These are phyloP conservation scores for Galbula dea DNA, from an alignment of 2,113 vertebrate species.

Conservation along the genomic window DNA sequence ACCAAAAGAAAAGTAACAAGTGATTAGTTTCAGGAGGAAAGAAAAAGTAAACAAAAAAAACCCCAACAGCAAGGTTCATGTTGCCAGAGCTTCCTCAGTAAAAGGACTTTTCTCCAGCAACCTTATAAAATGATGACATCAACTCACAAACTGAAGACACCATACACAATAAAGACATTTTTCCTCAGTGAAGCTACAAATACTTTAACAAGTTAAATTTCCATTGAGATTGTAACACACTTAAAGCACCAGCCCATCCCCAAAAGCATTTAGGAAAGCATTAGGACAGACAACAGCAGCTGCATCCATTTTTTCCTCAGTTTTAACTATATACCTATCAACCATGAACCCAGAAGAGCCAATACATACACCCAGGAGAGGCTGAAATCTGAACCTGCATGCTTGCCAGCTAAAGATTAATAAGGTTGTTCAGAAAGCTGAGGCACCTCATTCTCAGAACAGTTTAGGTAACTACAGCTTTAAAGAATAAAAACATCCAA, in stretches of 20 bases:
- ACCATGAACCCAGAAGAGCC: not conserved
- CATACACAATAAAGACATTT: not conserved
- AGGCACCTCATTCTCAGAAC: not conserved
- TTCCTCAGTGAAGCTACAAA: not conserved
- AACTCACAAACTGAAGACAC: not conserved
- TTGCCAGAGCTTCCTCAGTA: not conserved
- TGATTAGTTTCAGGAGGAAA: not conserved
- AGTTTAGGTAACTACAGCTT: not conserved
- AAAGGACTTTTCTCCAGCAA: not conserved
- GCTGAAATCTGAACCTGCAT: not conserved
- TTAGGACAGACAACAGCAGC: not conserved
- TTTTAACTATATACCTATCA: not conserved
- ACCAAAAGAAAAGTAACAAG: slow-evolving; percentile 40
- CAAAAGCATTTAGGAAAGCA: not conserved
- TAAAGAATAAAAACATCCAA: not conserved
- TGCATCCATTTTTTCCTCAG: not conserved
- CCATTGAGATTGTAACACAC: not conserved
- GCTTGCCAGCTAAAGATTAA: not conserved
- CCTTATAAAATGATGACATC: not conserved
- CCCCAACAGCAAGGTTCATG: not conserved
- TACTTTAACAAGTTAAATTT: not conserved
- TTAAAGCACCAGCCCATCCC: not conserved
- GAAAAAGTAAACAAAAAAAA: accelerated
- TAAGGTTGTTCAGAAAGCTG: not conserved
- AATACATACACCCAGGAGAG: not conserved